A percentile compares a stretch with the other conserved stretches of the same genome.
These are phyloP conservation scores for Papilio glaucus DNA, from an alignment of 1,140 invertebrate genomes.

Conservation along the genomic window DNA sequence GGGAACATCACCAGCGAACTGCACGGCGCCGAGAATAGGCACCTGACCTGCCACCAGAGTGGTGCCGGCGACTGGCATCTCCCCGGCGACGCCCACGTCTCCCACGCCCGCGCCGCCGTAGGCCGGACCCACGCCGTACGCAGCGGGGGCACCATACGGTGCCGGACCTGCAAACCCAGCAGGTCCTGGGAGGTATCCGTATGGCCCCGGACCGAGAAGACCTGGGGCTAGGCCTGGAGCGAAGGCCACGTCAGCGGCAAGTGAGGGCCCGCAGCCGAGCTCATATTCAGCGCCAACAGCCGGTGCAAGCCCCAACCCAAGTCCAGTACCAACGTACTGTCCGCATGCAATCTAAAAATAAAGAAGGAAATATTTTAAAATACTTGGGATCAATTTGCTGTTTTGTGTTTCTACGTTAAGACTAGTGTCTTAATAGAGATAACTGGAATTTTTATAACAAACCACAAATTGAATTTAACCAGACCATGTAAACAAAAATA, in stretches of 20 bases:
- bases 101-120: conserved; percentile 59
- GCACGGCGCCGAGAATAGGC: conserved; percentile 56
- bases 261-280: conserved; percentile 1
- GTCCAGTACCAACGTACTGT: neutral
- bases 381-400: too few species aligned
- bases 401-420: too few species aligned
- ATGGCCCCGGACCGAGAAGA: conserved; percentile 5
- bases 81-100: conserved; percentile 55
- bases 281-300: conserved; percentile 18
- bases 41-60: conserved; percentile 54
- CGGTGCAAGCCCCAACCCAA: neutral
- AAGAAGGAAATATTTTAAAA: neutral
- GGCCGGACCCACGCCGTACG: conserved; percentile 30
- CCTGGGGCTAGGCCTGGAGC: conserved; percentile 3
- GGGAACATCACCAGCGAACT: conserved; percentile 51
- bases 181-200: neutral
- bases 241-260: neutral
- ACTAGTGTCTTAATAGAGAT: too few species aligned
- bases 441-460: too few species aligned
- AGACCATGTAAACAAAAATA: too few species aligned
- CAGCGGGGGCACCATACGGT: neutral
- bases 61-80: conserved; percentile 60
- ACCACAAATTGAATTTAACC: too few species aligned
- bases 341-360: conserved; percentile 20
- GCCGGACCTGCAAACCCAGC: neutral